Evolutionary conservation across 92 coral and sea anemone species (phyloP), one percentile per base, ranked within the genome.

Genomic region (Siderastrea siderea): DNA sequence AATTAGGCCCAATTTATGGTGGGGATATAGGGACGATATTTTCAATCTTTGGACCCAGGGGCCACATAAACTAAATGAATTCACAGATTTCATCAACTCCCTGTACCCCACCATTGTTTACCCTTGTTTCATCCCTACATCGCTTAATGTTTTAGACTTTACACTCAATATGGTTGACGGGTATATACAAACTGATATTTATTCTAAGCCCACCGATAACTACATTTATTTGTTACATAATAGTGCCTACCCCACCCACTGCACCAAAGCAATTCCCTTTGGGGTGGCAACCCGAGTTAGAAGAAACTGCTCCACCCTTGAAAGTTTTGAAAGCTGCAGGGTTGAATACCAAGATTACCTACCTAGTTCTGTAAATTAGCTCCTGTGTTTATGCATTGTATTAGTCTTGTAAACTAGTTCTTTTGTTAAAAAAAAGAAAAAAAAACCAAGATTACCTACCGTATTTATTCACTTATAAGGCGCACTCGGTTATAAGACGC

Each of bases 1-100:
- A 13, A 73, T 84, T 26, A 84, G 46, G 61, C 89, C 89, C 6
- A 75, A 75, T 14, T 59, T 84, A 6, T 73, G 82, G 89, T 84
- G 81, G 82, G 47, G 82, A 47, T 84, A 84, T 50, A 38, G 89
- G 51, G 89, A 84, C 50, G 82, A 84, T 52, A 84, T 63, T 75
- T 50, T 74, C n/a, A 69, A 84, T 84, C 48, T 84, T 71, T 71
- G 81, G 88, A 58, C 80, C 45, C 74, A 71, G 11, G 88, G 80
- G 13, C 7, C 6, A 38, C 6, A 51, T 59, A 73, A 73, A 75
- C 88, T 84, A 7, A 17, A 71, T 10, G 88, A 84, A 14, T 71
- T 84, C 64, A 74, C 63, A 16, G 13, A 73, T 12, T 84, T 71
- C 53, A 75, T 75, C 38, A 55, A 64, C 5, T 67, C 71, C 71